Percentiles rank a stretch among this genome's conserved stretches.
phyloP scores from a whole-genome alignment of 2,797 vertebrate species.

The Neoniphon sammara region DNA sequence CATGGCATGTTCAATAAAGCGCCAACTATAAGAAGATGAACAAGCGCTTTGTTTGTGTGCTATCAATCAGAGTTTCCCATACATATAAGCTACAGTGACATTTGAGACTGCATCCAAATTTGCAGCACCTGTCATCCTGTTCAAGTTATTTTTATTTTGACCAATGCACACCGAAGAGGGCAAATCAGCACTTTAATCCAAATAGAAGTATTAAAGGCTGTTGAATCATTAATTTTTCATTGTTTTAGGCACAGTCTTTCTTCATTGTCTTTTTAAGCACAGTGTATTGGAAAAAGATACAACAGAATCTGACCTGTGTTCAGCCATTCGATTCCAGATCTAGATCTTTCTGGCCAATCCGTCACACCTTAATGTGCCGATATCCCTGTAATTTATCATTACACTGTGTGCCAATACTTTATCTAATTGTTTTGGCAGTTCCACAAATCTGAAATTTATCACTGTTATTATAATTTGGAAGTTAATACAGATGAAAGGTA shows the following conservation, averaged over 20 bases:
- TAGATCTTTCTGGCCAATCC: too few species aligned
- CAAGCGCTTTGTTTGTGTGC: not conserved
- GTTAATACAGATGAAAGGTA: too few species aligned
- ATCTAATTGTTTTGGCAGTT: too few species aligned
- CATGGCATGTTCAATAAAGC: slow-evolving; percentile 41
- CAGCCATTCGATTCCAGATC: too few species aligned
- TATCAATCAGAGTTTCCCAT: not conserved
- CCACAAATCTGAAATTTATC: too few species aligned
- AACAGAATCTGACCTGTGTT: too few species aligned
- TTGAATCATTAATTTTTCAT: not conserved
- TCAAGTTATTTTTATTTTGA: slow-evolving; percentile 6
- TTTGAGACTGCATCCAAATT: not conserved
- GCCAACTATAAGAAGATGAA: not conserved
- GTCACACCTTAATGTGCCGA: too few species aligned
- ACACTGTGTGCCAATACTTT: too few species aligned
- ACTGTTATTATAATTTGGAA: too few species aligned
- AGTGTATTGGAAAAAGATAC: too few species aligned
- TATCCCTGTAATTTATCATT: too few species aligned
- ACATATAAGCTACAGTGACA: not conserved
- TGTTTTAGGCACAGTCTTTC: too few species aligned
- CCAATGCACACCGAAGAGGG: not conserved
- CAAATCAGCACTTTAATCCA: not conserved
- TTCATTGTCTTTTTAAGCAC: not conserved
- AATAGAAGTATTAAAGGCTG: not conserved
- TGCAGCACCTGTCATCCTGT: not conserved